Percentiles rank a stretch among this genome's conserved stretches.
Evolutionary conservation across 1,140 invertebrate genomes (phyloP).

Genomic region (Cherax destructor): DNA sequence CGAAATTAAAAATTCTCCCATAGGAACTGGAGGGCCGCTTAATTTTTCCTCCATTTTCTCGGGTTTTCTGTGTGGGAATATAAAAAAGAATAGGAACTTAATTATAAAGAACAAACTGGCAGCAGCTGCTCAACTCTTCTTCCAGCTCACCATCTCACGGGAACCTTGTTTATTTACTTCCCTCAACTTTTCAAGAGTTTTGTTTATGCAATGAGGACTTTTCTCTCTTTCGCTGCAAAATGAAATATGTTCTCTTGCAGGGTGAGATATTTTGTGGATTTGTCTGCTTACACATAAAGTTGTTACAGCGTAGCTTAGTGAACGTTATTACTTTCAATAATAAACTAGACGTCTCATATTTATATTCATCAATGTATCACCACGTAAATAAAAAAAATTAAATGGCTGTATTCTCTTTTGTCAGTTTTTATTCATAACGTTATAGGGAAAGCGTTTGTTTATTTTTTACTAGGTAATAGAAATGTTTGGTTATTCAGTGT

Average conservation of each 20-base stretch:
- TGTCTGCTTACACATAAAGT: too few species aligned
- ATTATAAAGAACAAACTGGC: conserved; percentile 62
- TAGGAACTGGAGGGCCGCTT: conserved; percentile 66
- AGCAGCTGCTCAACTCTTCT: conserved; percentile 54
- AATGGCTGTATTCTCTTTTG: too few species aligned
- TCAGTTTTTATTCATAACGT: too few species aligned
- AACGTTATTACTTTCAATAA: too few species aligned
- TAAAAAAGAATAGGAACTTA: conserved; percentile 56
- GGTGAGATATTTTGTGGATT: background rate
- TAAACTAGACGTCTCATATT: too few species aligned
- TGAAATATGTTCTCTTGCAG: conserved; percentile 27
- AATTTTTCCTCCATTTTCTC: conserved; percentile 69
- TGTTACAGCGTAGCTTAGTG: too few species aligned
- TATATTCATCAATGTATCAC: too few species aligned
- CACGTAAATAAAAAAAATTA: too few species aligned
- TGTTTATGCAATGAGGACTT: conserved; percentile 51
- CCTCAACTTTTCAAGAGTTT: conserved; percentile 50
- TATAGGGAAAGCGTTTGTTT: background rate
- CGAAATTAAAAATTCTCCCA: conserved; percentile 69
- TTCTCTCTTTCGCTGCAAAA: background rate
- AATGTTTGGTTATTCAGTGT: too few species aligned
- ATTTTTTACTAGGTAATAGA: too few species aligned
- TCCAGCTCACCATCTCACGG: conserved; percentile 30
- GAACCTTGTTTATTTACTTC: conserved; percentile 62
- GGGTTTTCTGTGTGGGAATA: conserved; percentile 32